Conservation (phyloP, 2,113 vertebrate genomes). For the Cyprinodon variegatus region DNA sequence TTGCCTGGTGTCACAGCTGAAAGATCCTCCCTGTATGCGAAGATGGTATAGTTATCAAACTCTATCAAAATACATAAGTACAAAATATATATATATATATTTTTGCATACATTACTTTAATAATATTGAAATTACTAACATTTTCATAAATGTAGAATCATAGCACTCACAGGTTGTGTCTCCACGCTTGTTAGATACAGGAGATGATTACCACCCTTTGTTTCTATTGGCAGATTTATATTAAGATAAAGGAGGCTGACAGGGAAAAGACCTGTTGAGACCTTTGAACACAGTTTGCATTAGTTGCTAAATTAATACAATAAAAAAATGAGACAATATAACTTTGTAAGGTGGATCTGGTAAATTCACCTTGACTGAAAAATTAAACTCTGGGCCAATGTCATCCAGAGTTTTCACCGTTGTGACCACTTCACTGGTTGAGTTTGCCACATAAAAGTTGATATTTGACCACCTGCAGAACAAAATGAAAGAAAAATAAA, state of each 20-base stretch:
- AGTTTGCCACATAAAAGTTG: conserved; percentile 87
- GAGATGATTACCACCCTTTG: conserved; percentile 82
- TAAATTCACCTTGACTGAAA: conserved; percentile 85
- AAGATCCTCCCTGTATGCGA: conserved; percentile 74
- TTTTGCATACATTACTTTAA: neutral
- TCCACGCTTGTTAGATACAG: conserved; percentile 84
- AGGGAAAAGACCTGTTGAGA: conserved; percentile 84
- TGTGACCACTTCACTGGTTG: conserved; percentile 68
- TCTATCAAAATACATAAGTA: neutral
- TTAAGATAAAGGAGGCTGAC: conserved; percentile 81
- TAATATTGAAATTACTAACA: neutral
- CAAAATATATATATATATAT: neutral
- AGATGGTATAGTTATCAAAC: neutral
- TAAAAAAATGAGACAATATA: neutral
- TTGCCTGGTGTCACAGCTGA: conserved; percentile 80
- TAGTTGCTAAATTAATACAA: neutral
- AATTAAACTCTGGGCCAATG: conserved; percentile 89
- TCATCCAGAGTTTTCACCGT: conserved; percentile 82
- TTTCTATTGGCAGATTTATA: conserved; percentile 82
- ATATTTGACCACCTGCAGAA: conserved; percentile 83
- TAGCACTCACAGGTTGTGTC: conserved; percentile 77
- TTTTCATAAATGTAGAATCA: neutral
- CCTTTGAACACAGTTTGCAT: conserved; percentile 60
- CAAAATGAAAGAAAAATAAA: neutral
- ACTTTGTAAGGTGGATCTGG: conserved; percentile 18